A percentile compares a stretch with the other conserved stretches of the same genome.
Evolutionary conservation across 2,113 vertebrate species (phyloP).

Genomic region (Thunnus thynnus): DNA sequence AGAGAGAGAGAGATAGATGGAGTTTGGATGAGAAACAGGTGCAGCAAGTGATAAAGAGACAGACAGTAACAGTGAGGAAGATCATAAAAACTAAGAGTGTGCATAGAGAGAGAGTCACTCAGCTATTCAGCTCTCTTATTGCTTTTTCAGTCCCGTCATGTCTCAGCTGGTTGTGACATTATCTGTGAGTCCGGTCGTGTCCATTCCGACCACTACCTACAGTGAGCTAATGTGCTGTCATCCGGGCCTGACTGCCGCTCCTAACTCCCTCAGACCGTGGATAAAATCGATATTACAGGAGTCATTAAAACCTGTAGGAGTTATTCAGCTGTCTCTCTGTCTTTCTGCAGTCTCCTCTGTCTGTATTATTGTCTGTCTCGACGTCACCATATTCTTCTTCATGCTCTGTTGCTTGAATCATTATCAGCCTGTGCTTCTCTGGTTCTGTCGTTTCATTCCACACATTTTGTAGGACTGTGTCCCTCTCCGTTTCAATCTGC

Average conservation of each 20-base stretch:
- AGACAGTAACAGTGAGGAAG: conserved; percentile 5
- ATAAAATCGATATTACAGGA: conserved; percentile 61
- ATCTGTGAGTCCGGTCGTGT: conserved; percentile 39
- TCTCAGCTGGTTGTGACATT: conserved; percentile 59
- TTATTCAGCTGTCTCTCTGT: conserved; percentile 43
- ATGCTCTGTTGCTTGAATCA: background rate
- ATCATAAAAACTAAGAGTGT: conserved; percentile 39
- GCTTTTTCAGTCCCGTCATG: conserved; percentile 14
- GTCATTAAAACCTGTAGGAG: conserved; percentile 56
- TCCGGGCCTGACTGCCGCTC: conserved; percentile 40
- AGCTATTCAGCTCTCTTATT: conserved; percentile 8
- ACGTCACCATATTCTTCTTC: conserved; percentile 22
- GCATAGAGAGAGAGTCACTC: conserved; percentile 4
- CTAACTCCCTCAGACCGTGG: conserved; percentile 37
- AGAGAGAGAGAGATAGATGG: conserved; percentile 1
- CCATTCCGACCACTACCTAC: conserved; percentile 37
- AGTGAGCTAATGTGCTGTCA: conserved; percentile 52
- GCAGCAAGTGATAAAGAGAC: conserved; percentile 35
- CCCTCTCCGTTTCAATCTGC: background rate
- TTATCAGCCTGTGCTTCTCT: conserved; percentile 14
- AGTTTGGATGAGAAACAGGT: conserved; percentile 29
- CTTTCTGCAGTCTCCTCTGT: conserved; percentile 30
- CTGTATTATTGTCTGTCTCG: conserved; percentile 19
- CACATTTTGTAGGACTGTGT: conserved; percentile 1
- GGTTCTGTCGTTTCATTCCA: conserved; percentile 10